These are phyloP conservation scores for Microtus oregoni DNA, from an alignment of 2,113 vertebrate species.

Conservation along the genomic window DNA sequence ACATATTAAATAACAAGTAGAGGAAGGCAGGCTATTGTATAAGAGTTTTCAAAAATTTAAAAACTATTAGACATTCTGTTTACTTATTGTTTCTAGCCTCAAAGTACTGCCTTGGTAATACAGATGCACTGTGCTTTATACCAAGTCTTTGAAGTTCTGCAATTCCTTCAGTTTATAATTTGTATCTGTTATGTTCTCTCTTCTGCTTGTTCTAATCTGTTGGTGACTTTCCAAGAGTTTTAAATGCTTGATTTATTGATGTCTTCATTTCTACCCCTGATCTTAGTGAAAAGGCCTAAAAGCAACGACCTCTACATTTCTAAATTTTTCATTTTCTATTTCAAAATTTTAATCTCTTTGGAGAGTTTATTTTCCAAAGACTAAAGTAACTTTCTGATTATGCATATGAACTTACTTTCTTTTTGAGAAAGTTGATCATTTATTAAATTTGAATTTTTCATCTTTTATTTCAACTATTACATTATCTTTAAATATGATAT, in stretches of 20 bases:
- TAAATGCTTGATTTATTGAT: not conserved
- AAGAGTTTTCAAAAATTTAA: constrained; percentile 42
- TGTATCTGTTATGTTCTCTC: not conserved
- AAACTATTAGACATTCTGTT: not conserved
- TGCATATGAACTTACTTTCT: not conserved
- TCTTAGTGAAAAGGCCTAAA: not conserved
- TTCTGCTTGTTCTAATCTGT: not conserved
- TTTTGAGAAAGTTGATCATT: not conserved
- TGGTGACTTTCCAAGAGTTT: not conserved
- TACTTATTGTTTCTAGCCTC: not conserved
- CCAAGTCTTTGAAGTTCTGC: constrained; percentile 41
- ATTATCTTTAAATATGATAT: not conserved
- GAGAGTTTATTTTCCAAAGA: not conserved
- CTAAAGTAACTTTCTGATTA: not conserved
- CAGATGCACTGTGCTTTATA: constrained; percentile 6
- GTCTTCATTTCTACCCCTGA: not conserved
- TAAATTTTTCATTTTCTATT: not conserved
- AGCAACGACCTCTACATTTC: not conserved
- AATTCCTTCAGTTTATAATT: not conserved
- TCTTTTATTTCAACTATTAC: not conserved
- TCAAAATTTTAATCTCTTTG: not conserved
- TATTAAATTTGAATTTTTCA: not conserved
- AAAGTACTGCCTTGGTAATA: constrained; percentile 19
- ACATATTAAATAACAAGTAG: constrained; percentile 40
- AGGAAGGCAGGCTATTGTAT: not conserved